Percentiles rank a stretch among this genome's conserved stretches.
Conservation (phyloP, 2,797 vertebrate genomes). For the Anguilla obscura region DNA sequence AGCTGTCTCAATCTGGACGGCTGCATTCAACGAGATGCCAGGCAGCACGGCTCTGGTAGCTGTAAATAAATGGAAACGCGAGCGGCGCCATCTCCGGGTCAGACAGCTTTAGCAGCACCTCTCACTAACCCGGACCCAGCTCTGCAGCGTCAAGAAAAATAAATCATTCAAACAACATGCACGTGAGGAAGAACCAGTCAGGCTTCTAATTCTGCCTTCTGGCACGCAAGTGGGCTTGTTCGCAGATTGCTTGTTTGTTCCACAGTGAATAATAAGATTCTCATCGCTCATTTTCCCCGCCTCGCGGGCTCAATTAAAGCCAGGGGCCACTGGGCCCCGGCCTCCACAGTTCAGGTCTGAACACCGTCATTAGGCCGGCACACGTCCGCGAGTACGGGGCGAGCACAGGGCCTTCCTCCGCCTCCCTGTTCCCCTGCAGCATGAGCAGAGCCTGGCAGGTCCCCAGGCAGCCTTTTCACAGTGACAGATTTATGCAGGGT, state of each 20-base stretch:
- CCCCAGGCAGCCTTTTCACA: not conserved
- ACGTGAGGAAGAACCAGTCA: not conserved
- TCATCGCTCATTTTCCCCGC: not conserved
- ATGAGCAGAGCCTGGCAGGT: not conserved
- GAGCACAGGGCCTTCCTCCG: not conserved
- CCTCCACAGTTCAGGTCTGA: not conserved
- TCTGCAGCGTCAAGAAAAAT: not conserved
- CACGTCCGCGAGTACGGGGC: not conserved
- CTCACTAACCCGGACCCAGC: not conserved
- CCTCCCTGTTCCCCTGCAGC: not conserved
- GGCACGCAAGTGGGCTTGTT: not conserved
- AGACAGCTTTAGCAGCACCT: not conserved
- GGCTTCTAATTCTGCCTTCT: not conserved
- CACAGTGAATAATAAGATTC: slow-evolving; percentile 6
- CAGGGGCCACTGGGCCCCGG: not conserved
- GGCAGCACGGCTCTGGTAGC: not conserved
- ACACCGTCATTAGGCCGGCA: not conserved
- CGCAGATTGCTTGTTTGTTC: slow-evolving; percentile 21
- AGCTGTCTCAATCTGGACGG: not conserved
- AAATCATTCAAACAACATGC: not conserved
- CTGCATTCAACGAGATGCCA: not conserved
- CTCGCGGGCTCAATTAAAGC: slow-evolving; percentile 25
- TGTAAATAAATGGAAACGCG: not conserved
- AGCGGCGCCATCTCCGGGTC: not conserved
- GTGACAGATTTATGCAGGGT: not conserved